Percentiles rank a stretch among this genome's conserved stretches.
phyloP scores from a whole-genome alignment of 2,113 vertebrate species.

The Sinocyclocheilus maitianheensis region DNA sequence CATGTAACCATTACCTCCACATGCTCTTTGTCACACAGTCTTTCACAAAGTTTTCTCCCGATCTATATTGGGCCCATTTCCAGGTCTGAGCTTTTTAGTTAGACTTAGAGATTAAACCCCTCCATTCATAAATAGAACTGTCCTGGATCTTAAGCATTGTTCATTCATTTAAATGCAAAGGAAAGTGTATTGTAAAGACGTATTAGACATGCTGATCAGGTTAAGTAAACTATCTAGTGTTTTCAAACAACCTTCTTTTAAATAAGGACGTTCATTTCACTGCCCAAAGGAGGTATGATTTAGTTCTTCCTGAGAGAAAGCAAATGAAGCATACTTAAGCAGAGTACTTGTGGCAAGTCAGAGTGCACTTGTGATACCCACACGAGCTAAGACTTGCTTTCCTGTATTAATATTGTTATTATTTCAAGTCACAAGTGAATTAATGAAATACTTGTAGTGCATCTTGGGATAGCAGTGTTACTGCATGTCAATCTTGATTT shows the following conservation, averaged over 20 bases:
- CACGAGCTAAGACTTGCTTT: conserved; percentile 29
- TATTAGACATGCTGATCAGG: conserved; percentile 5
- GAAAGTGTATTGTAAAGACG: conserved; percentile 17
- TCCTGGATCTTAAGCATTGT: conserved; percentile 1
- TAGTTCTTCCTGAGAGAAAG: conserved; percentile 9
- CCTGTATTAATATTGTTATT: conserved; percentile 26
- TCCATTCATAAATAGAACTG: conserved; percentile 13
- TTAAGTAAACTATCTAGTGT: conserved; percentile 30
- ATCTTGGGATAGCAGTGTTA: neutral
- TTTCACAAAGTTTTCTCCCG: neutral
- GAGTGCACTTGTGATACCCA: conserved; percentile 15
- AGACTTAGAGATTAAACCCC: conserved; percentile 23
- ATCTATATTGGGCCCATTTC: neutral
- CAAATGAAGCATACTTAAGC: conserved; percentile 45
- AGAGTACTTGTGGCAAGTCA: neutral
- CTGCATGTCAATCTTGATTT: conserved; percentile 32
- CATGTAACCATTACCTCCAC: neutral
- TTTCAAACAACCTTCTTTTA: neutral
- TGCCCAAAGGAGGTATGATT: neutral
- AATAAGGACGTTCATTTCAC: neutral
- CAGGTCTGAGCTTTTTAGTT: neutral
- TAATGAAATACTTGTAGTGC: conserved; percentile 13
- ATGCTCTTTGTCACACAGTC: neutral
- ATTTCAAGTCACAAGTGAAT: conserved; percentile 37
- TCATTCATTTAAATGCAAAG: conserved; percentile 11